Base-by-base conservation (phyloP, 2,888 invertebrate species). In the Miltochrista miniata region DNA sequence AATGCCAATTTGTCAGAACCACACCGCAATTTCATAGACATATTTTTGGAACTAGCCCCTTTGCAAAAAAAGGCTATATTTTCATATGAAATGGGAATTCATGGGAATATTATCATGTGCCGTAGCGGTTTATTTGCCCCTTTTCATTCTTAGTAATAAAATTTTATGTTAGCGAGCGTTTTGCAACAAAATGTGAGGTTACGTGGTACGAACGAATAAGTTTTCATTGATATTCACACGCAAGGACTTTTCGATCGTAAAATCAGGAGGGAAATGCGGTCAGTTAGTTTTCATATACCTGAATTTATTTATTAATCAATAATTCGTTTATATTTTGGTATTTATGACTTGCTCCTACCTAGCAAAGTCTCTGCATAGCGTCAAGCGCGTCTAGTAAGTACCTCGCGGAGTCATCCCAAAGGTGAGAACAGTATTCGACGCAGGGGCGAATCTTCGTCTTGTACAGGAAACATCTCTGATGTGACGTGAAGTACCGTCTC, bases 171-270 rank as follows among this genome's bases (percentile, higher is more conserved):
- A 12, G 9, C 11, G 24, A 39, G 35, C 18, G n/a, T 46, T 31
- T 34, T 18, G 31, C 13, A 29, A n/a, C 40, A 8, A 40, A 15
- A 43, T 42, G 30, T 29, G 30, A 43, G n/a, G 15, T 42, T 43
- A 38, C 48, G 38, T 35, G 44, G n/a, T 35, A 47, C 29, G 24
- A 8, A 5, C 34, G 15, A 13, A 34, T 13, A 47, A 44, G 35
- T 35, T 44, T 44, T 35, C 35, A 44, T 44, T 44, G 44, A 35
- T 44, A 29, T 35, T 44, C 44, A 44, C 44, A 35, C 44, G 44
- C 44, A 35, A 44, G 12, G 35, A 13, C 24, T 24, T 44, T 44
- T 13, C 13, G 34, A 24, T 13, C 44, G 33, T 43, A 35, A 44
- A 44, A 24, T 44, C 43, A 24, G 34, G 18, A 13, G 12, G 11